These are phyloP conservation scores for Drosophila orosa DNA, from an alignment of 1,140 invertebrate genomes.

Conservation along the genomic window DNA sequence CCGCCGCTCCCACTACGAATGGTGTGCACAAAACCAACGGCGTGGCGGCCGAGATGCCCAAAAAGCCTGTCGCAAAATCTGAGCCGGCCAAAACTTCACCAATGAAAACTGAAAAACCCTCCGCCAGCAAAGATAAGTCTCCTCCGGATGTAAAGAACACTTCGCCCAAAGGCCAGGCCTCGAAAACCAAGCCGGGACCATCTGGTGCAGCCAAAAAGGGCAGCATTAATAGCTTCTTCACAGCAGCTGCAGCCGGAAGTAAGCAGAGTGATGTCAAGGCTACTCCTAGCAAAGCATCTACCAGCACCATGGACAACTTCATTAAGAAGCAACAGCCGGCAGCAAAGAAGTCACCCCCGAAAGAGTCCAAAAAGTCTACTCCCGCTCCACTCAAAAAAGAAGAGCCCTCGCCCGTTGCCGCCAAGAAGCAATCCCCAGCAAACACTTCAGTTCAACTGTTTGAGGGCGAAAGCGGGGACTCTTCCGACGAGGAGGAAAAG, in stretches of 20 bases:
- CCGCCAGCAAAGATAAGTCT: constrained; percentile 29
- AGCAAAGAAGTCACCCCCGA: constrained; percentile 38
- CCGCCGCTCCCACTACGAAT: constrained; percentile 24
- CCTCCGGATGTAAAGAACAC: constrained; percentile 32
- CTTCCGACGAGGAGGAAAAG: constrained; percentile 79
- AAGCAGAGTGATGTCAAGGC: constrained; percentile 61
- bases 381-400: not conserved
- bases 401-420: not conserved
- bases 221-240: constrained; percentile 70
- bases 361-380: constrained; percentile 6
- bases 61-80: constrained; percentile 14
- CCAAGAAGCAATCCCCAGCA: constrained; percentile 39
- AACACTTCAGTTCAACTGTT: constrained; percentile 76
- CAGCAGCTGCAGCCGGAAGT: constrained; percentile 34
- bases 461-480: constrained; percentile 53
- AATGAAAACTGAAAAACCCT: not conserved
- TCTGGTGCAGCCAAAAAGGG: constrained; percentile 56
- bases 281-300: constrained; percentile 40
- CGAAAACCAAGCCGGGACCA: constrained; percentile 35
- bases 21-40: constrained; percentile 21
- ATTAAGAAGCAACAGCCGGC: constrained; percentile 68
- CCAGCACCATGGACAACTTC: constrained; percentile 66
- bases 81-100: constrained; percentile 35
- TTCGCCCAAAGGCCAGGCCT: constrained; percentile 49
- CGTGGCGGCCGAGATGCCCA: constrained; percentile 20